These are phyloP conservation scores for Crossocerus cetratus DNA, from an alignment of 2,888 invertebrate species.

Conservation along the genomic window DNA sequence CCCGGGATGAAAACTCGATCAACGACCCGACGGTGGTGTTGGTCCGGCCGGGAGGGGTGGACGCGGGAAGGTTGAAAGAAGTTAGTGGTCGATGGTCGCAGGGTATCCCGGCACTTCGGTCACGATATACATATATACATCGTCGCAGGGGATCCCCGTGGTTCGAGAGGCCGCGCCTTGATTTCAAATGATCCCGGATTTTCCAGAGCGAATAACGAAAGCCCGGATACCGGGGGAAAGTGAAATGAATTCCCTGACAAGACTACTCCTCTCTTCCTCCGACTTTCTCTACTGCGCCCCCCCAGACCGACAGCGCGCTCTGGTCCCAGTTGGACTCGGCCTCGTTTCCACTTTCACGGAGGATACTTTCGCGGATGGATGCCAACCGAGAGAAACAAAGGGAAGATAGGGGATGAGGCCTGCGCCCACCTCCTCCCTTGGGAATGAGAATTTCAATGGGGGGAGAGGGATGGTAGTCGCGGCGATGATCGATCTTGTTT, in stretches of 20 bases:
- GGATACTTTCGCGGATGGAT: slow-evolving; percentile 9
- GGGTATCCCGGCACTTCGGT: slow-evolving; percentile 52
- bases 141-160: neutral
- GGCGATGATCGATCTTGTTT: slow-evolving; percentile 43
- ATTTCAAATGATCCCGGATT: slow-evolving; percentile 66
- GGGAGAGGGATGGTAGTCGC: slow-evolving; percentile 23
- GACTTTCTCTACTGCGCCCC: neutral
- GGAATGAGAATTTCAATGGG: slow-evolving; percentile 33
- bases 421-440: slow-evolving; percentile 8
- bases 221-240: slow-evolving; percentile 44
- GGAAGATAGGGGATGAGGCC: neutral
- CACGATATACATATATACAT: slow-evolving; percentile 22
- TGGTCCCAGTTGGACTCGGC: neutral
- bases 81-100: slow-evolving; percentile 31
- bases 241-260: slow-evolving; percentile 60
- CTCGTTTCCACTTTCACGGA: slow-evolving; percentile 6
- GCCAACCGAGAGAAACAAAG: neutral
- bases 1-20: slow-evolving; percentile 66
- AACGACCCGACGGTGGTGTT: slow-evolving; percentile 49
- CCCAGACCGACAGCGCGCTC: neutral
- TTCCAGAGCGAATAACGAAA: slow-evolving; percentile 57
- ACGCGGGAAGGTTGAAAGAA: slow-evolving; percentile 17
- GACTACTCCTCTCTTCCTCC: slow-evolving; percentile 12
- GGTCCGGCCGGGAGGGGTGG: slow-evolving; percentile 22
- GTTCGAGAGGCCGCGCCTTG: slow-evolving; percentile 54